Evolutionary conservation across 2,888 invertebrate genomes (phyloP).

Genomic region (Calameuta filiformis): DNA sequence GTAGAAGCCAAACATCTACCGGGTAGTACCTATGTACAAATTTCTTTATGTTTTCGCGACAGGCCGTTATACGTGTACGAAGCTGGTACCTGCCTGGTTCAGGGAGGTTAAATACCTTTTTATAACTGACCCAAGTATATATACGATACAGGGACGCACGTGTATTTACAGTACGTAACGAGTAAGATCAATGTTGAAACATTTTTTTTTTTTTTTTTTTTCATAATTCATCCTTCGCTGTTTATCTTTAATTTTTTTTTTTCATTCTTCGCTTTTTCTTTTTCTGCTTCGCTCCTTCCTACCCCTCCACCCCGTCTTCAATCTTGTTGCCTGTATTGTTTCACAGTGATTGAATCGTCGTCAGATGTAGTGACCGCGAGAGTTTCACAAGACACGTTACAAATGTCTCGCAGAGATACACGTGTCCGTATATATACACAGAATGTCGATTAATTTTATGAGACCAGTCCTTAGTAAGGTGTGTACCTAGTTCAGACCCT

Average conservation of each 20-base stretch:
- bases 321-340: neutral
- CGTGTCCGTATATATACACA: neutral
- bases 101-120: neutral
- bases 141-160: neutral
- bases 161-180: neutral
- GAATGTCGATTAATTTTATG: conserved; percentile 4
- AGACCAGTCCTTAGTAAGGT: neutral
- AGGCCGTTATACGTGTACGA: neutral
- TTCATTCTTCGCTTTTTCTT: neutral
- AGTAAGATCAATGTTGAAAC: neutral
- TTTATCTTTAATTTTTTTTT: neutral
- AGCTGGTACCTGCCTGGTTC: neutral
- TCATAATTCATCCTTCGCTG: neutral
- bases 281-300: neutral
- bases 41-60: neutral
- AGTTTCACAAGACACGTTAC: neutral
- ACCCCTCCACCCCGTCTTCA: neutral
- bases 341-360: neutral
- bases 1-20: conserved; percentile 63
- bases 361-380: neutral
- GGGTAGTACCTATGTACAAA: conserved; percentile 23
- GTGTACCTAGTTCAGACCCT: neutral
- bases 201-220: neutral
- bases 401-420: neutral
- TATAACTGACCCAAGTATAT: neutral